Base-by-base conservation (phyloP, 2,888 invertebrate species). In the Hirtodrosophila cameraria region DNA sequence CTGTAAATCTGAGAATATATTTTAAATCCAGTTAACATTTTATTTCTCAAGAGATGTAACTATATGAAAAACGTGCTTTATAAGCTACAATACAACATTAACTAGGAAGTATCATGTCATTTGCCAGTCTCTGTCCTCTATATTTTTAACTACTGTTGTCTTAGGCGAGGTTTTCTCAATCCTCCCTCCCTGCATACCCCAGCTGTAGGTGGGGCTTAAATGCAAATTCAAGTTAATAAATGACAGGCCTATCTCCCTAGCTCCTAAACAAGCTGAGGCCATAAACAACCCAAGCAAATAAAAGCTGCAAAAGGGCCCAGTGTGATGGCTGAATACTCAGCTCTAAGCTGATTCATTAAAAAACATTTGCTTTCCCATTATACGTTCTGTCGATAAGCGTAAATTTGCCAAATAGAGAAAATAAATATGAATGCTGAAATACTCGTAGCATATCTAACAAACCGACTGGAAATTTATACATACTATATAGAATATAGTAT, bases 351-450 rank as follows among this genome's bases (percentile, higher is more conserved):
- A 75, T 74, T 73, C 75, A 74, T 74, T 74, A 69, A 60, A 66
- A 69, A 74, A 48, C 57, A 69, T 69, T 60, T 45, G 30, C 49
- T 9, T 9, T 6, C 36, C 23, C 45, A 48, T 23, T n/a, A n/a
- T n/a, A n/a, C n/a, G n/a, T 41, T 9, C 3, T 33, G 54, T 45
- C 78, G 85, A 80, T 78, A 82, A 78, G 85, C 82, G 85, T 72
- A 85, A 85, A 80, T 85, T 85, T 80, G 85, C 85, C 79, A 80
- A 85, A 78, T 65, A 67, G 72, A 78, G 78, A 78, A 78, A 69
- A 75, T 65, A 78, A 78, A 74, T 66, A 60, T 55, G 48, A 60
- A 2, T 20, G 54, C 57, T 31, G 43, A 33, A 25, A n/a, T n/a
- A n/a, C n/a, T n/a, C n/a, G n/a, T n/a, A n/a, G n/a, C n/a, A 70